Evolutionary conservation across 2,888 invertebrate genomes (phyloP).

Genomic region (Dromius quadrimaculatus): DNA sequence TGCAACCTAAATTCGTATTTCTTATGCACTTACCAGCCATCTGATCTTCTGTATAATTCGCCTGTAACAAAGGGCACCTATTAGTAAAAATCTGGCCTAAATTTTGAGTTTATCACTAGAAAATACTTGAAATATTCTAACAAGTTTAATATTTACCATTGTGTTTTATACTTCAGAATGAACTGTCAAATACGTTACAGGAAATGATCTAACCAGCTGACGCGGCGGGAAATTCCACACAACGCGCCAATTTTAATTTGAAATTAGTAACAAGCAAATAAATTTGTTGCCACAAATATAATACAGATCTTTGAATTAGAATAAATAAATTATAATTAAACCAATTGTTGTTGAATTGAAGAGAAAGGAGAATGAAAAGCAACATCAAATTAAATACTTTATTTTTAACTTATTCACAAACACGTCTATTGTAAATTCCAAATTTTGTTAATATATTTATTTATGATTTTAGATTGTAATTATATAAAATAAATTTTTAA

Average conservation of each 20-base stretch:
- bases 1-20: slow-evolving; percentile 65
- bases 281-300: too few relatives aligned
- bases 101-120: slow-evolving; percentile 14
- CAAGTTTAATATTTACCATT: slow-evolving; percentile 45
- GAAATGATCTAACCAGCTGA: slow-evolving; percentile 47
- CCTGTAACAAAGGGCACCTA: slow-evolving; percentile 70
- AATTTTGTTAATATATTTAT: too few relatives aligned
- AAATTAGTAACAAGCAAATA: slow-evolving; percentile 4
- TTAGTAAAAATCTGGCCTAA: slow-evolving; percentile 33
- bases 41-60: slow-evolving; percentile 91
- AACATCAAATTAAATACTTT: too few relatives aligned
- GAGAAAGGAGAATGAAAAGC: too few relatives aligned
- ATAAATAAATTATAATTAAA: too few relatives aligned
- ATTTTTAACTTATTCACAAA: background rate
- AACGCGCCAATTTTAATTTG: slow-evolving; percentile 34
- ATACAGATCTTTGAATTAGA: too few relatives aligned
- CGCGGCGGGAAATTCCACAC: slow-evolving; percentile 32
- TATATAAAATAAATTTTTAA: background rate
- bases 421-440: too few relatives aligned
- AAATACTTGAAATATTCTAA: slow-evolving; percentile 24
- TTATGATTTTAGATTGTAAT: background rate
- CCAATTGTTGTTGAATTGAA: too few relatives aligned
- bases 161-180: slow-evolving; percentile 35
- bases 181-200: slow-evolving; percentile 51
- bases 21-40: slow-evolving; percentile 83